Percentiles rank a stretch among this genome's conserved stretches.
Evolutionary conservation across 2,888 invertebrate genomes (phyloP).

Genomic region (Ptychoptera albimana): DNA sequence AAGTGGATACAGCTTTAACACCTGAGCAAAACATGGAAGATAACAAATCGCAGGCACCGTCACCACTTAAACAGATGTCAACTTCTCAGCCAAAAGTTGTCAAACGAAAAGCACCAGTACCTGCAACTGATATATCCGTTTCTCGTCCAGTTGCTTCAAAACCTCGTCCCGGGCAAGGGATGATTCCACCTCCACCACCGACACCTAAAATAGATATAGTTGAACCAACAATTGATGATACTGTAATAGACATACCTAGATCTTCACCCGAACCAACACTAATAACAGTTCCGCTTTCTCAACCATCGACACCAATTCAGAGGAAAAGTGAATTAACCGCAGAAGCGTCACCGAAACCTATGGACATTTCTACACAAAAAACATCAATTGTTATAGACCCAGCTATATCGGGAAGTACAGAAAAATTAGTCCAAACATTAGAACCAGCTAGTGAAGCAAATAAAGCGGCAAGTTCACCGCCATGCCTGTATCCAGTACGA

Average conservation of each 20-base stretch:
- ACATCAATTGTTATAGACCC: not conserved
- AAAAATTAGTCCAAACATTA: slow-evolving; percentile 32
- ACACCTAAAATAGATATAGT: not conserved
- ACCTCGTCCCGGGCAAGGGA: slow-evolving; percentile 32
- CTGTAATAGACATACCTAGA: not conserved
- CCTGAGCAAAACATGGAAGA: not conserved
- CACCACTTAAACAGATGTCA: not conserved
- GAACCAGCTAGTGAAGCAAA: slow-evolving; percentile 13
- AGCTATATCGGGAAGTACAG: slow-evolving; percentile 29
- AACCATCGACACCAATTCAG: not conserved
- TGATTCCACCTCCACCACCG: slow-evolving; percentile 30
- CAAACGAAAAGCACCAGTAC: slow-evolving; percentile 28
- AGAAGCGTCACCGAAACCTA: slow-evolving; percentile 1
- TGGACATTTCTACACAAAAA: slow-evolving; percentile 1
- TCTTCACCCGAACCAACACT: slow-evolving; percentile 2
- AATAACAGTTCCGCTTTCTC: not conserved
- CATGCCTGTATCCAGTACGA: slow-evolving; percentile 28
- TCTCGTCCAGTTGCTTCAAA: slow-evolving; percentile 33
- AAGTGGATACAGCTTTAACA: not conserved
- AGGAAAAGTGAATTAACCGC: not conserved
- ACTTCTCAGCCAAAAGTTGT: slow-evolving; percentile 31
- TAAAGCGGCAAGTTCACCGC: slow-evolving; percentile 27
- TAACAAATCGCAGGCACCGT: slow-evolving; percentile 5
- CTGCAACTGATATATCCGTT: slow-evolving; percentile 17
- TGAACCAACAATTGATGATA: not conserved